Evolutionary conservation across 2,797 vertebrate genomes (phyloP).

Genomic region (Zonotrichia albicollis): DNA sequence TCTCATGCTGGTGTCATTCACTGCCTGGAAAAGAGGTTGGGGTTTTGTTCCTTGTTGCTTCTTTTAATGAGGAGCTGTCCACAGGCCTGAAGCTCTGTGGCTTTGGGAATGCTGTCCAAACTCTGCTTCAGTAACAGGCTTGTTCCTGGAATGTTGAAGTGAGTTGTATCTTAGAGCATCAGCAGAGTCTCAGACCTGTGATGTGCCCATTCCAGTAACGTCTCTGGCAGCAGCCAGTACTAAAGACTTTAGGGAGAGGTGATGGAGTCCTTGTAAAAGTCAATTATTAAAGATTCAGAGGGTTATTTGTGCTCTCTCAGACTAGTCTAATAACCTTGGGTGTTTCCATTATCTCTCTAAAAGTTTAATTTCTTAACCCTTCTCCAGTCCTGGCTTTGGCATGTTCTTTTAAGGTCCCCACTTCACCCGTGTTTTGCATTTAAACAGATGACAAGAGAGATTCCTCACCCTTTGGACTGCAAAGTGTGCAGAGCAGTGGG

Average conservation of each 20-base stretch:
- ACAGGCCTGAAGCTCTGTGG: background rate
- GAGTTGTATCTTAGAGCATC: background rate
- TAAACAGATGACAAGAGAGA: background rate
- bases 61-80: conserved; percentile 13
- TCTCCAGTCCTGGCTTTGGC: background rate
- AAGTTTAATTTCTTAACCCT: background rate
- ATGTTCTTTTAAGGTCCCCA: background rate
- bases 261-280: background rate
- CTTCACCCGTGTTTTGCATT: background rate
- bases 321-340: background rate
- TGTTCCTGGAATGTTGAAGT: background rate
- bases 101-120: background rate
- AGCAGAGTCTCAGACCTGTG: background rate
- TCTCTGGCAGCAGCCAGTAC: background rate
- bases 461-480: background rate
- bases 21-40: background rate
- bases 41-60: background rate
- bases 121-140: background rate
- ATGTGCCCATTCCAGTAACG: background rate
- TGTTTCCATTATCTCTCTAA: background rate
- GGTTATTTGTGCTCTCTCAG: background rate
- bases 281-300: background rate
- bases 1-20: background rate
- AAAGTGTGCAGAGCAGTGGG: fast-evolving
- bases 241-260: background rate